Evolutionary conservation across 2,113 vertebrate genomes (phyloP).

Genomic region (Gobiocypris rarus): DNA sequence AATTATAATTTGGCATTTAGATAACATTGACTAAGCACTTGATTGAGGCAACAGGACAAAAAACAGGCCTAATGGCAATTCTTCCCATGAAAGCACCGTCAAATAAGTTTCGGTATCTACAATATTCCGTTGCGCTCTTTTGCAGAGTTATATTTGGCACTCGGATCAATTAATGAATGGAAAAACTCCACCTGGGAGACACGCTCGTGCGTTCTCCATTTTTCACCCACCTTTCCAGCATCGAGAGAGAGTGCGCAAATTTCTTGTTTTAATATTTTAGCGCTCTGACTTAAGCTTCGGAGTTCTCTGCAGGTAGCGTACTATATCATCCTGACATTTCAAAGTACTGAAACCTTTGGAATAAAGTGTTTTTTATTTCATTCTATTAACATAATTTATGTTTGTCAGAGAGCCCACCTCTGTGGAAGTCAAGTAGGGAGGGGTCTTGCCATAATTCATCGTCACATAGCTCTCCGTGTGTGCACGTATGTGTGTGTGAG

Average conservation of each 20-base stretch:
- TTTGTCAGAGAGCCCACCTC: slow-evolving; percentile 70
- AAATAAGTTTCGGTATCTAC: slow-evolving; percentile 68
- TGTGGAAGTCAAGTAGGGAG: slow-evolving; percentile 57
- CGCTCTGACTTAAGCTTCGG: slow-evolving; percentile 76
- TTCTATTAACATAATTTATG: slow-evolving; percentile 82
- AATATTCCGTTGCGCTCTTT: slow-evolving; percentile 67
- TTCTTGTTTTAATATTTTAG: slow-evolving; percentile 82
- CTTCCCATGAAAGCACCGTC: slow-evolving; percentile 70
- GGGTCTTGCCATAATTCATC: slow-evolving; percentile 63
- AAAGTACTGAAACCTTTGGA: slow-evolving; percentile 79
- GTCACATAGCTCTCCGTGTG: slow-evolving; percentile 48
- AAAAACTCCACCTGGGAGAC: slow-evolving; percentile 73
- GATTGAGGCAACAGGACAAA: slow-evolving; percentile 65
- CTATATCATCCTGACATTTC: slow-evolving; percentile 80
- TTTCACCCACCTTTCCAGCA: slow-evolving; percentile 66
- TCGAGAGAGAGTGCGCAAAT: slow-evolving; percentile 66
- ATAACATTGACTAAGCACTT: slow-evolving; percentile 67
- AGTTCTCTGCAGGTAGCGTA: slow-evolving; percentile 75
- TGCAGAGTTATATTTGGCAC: slow-evolving; percentile 65
- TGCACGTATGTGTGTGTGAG: slow-evolving; percentile 21
- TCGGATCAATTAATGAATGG: slow-evolving; percentile 74
- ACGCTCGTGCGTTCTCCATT: slow-evolving; percentile 66
- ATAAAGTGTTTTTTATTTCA: slow-evolving; percentile 82
- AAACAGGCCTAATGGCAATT: slow-evolving; percentile 61
- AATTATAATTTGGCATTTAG: slow-evolving; percentile 71